Evolutionary conservation across 2,113 vertebrate genomes (phyloP), one percentile per base, ranked within the genome.

Genomic region (Leptosomus discolor): DNA sequence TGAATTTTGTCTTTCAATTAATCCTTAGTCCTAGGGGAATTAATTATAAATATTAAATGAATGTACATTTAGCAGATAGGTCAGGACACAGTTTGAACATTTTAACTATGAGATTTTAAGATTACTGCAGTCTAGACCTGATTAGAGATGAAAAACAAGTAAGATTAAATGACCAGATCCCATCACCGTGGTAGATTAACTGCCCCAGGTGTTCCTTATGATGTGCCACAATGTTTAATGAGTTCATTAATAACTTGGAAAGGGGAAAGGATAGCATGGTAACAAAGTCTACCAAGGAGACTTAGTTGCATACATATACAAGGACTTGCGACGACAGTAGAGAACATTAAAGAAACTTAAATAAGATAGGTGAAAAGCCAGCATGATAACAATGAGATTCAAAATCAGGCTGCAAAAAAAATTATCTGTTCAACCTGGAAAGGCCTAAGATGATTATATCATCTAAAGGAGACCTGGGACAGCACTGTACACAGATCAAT

Each of bases 171-270:
- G 15, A 76, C 57, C 58, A 90, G 54, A 76, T 73, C 78, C 23
- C 70, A 88, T 80, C 81, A 73, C 46, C 7, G 32, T 50, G 26
- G 85, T 64, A 91, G 45, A 93, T 91, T 92, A 88, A 94, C 89
- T 95, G 70, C 57, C 81, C 73, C 92, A 88, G 81, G 81, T 94
- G 91, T 65, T 95, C 34, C 41, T 76, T 90, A 85, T 88, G 61
- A 69, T 76, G 50, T 92, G 29, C 54, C 70, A 93, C 79, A 53
- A 71, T 82, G 54, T 88, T 80, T 94, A 95, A 87, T 85, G 83
- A 94, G 86, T 96, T 87, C 45, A 51, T 87, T 96, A 96, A 91
- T 89, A 43, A 81, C 43, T 91, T 87, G 56, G 43, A 96, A 94
- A 92, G 41, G 83, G 73, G 58, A 88, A 94, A 92, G n/a, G 22